Evolutionary conservation across 2,797 vertebrate species (phyloP).

Genomic region (Phaenicophaeus curvirostris): DNA sequence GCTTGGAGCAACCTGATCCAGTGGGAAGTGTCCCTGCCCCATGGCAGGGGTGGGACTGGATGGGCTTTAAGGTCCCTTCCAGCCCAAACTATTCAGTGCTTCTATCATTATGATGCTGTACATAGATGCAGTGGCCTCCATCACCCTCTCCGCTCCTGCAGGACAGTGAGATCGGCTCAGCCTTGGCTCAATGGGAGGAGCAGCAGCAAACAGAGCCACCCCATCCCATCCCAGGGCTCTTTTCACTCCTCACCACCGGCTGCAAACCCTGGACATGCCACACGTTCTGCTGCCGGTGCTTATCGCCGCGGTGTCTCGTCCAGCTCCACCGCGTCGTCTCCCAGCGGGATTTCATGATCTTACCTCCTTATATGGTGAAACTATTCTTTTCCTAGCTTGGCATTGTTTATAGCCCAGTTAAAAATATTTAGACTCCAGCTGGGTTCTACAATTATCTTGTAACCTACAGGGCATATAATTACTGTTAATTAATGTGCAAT

Average conservation of each 20-base stretch:
- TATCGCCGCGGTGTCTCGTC: not conserved
- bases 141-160: rapidly evolving
- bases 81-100: no score
- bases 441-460: not conserved
- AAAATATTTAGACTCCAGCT: conserved; percentile 43
- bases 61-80: no score
- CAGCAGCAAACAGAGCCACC: rapidly evolving
- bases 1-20: no score
- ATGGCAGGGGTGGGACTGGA: no score
- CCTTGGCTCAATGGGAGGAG: rapidly evolving
- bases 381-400: conserved; percentile 53
- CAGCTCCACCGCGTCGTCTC: not conserved
- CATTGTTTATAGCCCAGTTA: conserved; percentile 39
- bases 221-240: not conserved
- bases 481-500: not conserved
- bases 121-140: rapidly evolving
- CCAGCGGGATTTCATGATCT: not conserved
- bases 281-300: not conserved
- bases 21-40: no score
- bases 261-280: not conserved
- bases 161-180: rapidly evolving
- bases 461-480: not conserved
- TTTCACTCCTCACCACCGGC: not conserved
- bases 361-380: conserved; percentile 61
- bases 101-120: rapidly evolving